Conservation (phyloP, 2,888 invertebrate genomes). For the Diloba caeruleocephala region DNA sequence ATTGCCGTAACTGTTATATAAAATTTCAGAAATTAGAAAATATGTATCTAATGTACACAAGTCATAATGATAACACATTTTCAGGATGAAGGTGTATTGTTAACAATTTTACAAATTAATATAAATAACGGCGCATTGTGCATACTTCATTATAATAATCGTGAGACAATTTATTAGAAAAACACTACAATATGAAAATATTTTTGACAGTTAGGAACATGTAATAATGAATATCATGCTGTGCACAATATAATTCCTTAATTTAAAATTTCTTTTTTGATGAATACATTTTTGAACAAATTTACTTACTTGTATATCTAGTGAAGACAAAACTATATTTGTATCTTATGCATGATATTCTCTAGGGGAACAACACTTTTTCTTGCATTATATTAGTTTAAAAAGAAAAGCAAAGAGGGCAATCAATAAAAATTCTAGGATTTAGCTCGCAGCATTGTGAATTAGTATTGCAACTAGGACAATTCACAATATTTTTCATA, state of each 20-base stretch:
- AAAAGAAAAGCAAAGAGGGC: background rate
- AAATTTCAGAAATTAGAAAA: constrained; percentile 40
- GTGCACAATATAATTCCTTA: constrained; percentile 13
- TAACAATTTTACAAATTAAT: constrained; percentile 39
- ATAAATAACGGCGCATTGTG: constrained; percentile 29
- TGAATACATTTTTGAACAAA: constrained; percentile 16
- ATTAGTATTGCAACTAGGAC: constrained; percentile 6
- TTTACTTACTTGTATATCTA: constrained; percentile 11
- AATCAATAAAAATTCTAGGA: constrained; percentile 2
- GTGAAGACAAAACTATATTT: constrained; percentile 18
- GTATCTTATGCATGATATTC: constrained; percentile 19
- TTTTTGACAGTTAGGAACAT: constrained; percentile 23
- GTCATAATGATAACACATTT: constrained; percentile 31
- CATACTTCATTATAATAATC: too few relatives aligned
- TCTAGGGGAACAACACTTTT: constrained; percentile 16
- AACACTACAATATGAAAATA: constrained; percentile 8
- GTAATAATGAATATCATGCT: too few relatives aligned
- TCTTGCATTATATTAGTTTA: constrained; percentile 1
- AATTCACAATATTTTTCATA: constrained; percentile 7
- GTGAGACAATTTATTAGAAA: too few relatives aligned
- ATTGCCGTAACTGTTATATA: constrained; percentile 60
- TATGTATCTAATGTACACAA: constrained; percentile 34
- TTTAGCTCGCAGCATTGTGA: background rate
- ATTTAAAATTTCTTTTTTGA: background rate
- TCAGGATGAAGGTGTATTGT: constrained; percentile 40